phyloP scores from a whole-genome alignment of 2,888 invertebrate species.

The Patella pellucida region DNA sequence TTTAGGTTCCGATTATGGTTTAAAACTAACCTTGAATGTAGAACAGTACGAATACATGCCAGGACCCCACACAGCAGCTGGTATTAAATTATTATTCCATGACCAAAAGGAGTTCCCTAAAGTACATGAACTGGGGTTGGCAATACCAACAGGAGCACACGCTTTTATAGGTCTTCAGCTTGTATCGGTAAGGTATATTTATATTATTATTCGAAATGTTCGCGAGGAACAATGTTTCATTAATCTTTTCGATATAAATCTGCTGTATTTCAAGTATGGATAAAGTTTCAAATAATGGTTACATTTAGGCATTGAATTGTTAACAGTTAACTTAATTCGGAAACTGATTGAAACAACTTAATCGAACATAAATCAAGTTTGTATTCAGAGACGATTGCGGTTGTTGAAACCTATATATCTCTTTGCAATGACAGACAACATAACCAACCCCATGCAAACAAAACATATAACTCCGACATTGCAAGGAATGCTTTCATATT shows the following conservation, averaged over 20 bases:
- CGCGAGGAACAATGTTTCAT: background rate
- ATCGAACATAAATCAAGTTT: too few relatives aligned
- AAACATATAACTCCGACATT: too few relatives aligned
- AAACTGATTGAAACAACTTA: too few relatives aligned
- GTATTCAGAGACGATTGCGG: too few relatives aligned
- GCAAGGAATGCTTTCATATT: too few relatives aligned
- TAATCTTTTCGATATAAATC: background rate
- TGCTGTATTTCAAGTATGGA: too few relatives aligned
- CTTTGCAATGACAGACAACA: too few relatives aligned
- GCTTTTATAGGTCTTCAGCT: conserved; percentile 44
- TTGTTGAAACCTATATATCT: too few relatives aligned
- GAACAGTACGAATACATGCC: conserved; percentile 54
- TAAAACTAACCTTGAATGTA: conserved; percentile 45
- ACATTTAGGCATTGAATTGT: too few relatives aligned
- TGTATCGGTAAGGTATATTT: conserved; percentile 40
- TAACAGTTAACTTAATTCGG: too few relatives aligned
- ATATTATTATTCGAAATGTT: background rate
- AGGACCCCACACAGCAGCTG: conserved; percentile 46
- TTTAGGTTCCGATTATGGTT: conserved; percentile 45
- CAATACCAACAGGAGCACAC: conserved; percentile 45
- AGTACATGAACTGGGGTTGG: conserved; percentile 46
- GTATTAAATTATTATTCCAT: conserved; percentile 45
- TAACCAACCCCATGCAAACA: too few relatives aligned
- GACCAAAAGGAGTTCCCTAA: conserved; percentile 43
- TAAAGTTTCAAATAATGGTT: too few relatives aligned